Conservation (phyloP, 2,888 invertebrate species). For the Drosophila meridionalis region DNA sequence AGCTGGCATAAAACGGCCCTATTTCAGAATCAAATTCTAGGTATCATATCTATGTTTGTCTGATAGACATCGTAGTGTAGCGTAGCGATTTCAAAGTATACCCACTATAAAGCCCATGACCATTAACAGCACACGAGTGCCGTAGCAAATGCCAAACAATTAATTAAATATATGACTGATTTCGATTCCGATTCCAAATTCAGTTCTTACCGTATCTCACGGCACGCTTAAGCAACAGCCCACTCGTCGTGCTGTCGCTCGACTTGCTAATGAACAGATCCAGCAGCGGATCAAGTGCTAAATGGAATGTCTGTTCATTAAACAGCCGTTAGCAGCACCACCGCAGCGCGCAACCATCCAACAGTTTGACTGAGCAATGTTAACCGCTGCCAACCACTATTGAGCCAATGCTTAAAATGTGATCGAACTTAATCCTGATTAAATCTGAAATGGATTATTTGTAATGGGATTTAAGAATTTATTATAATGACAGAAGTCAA, state of each 20-base stretch:
- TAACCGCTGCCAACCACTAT: constrained; percentile 1
- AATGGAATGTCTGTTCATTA: constrained; percentile 61
- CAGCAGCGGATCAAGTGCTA: constrained; percentile 38
- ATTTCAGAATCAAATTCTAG: constrained; percentile 29
- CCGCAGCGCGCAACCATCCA: not conserved
- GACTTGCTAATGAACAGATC: constrained; percentile 51
- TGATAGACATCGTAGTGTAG: constrained; percentile 10
- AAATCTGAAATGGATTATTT: not conserved
- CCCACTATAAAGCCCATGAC: constrained; percentile 23
- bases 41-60: constrained; percentile 20
- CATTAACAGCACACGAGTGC: constrained; percentile 43
- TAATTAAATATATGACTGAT: constrained; percentile 54
- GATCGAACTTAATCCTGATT: constrained; percentile 3
- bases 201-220: constrained; percentile 33
- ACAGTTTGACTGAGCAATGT: constrained; percentile 18
- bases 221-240: constrained; percentile 29
- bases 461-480: not conserved
- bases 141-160: constrained; percentile 47
- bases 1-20: constrained; percentile 19
- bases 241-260: constrained; percentile 34
- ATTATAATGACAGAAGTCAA: not conserved
- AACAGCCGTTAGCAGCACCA: constrained; percentile 47
- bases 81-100: constrained; percentile 25
- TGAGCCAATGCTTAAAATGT: constrained; percentile 12
- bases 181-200: constrained; percentile 29